phyloP scores from a whole-genome alignment of 1,140 invertebrate genomes.

The Microplitis mediator region DNA sequence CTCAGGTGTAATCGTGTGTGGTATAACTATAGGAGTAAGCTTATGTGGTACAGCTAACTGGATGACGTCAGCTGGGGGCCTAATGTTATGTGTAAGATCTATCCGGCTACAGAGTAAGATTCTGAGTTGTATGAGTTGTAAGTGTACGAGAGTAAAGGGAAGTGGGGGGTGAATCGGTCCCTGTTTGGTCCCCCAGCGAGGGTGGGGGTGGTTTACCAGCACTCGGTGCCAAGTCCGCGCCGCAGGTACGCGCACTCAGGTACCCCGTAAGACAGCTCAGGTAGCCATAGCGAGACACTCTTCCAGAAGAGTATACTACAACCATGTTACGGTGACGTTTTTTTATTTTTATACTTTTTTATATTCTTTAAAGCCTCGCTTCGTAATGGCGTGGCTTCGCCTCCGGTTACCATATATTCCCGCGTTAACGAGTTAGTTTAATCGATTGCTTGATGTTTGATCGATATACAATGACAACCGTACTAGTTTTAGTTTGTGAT shows the following conservation, averaged over 20 bases:
- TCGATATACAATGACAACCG: not conserved
- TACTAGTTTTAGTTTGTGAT: too few species aligned
- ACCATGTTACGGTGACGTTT: not conserved
- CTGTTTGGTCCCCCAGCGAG: constrained; percentile 24
- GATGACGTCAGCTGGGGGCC: constrained; percentile 32
- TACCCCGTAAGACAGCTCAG: constrained; percentile 43
- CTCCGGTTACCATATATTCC: too few species aligned
- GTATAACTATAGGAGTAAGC: not conserved
- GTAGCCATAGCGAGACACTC: constrained; percentile 36
- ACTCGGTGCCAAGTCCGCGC: constrained; percentile 48
- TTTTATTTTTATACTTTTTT: not conserved
- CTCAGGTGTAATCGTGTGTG: not conserved
- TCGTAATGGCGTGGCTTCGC: not conserved
- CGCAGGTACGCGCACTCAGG: constrained; percentile 51
- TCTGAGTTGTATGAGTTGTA: not conserved
- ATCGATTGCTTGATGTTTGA: not conserved
- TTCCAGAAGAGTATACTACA: not conserved
- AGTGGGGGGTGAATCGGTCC: constrained; percentile 13
- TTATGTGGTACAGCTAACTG: constrained; percentile 14
- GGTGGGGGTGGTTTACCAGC: constrained; percentile 53
- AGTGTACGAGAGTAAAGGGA: too few species aligned
- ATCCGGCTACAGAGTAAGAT: constrained; percentile 12
- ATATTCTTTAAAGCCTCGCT: too few species aligned
- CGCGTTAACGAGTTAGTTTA: not conserved
- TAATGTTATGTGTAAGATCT: constrained; percentile 25